phyloP scores from a whole-genome alignment of 1,140 invertebrate genomes.

The Trachelipus rathkii region DNA sequence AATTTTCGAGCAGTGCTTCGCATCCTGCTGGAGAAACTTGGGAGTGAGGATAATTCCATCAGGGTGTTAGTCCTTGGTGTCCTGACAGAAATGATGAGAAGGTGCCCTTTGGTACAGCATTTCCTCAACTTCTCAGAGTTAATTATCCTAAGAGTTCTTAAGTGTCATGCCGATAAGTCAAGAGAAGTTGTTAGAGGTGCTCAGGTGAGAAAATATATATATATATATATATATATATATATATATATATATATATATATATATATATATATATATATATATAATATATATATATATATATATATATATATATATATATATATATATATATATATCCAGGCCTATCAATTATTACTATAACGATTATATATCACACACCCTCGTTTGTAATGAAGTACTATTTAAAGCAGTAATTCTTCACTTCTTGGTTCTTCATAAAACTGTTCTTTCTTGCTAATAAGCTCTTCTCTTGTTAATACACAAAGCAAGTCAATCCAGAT shows the following conservation, averaged over 20 bases:
- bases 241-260: neutral
- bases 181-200: conserved; percentile 61
- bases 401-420: too few relatives aligned
- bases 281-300: too few relatives aligned
- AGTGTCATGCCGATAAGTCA: conserved; percentile 71
- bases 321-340: too few relatives aligned
- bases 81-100: conserved; percentile 73
- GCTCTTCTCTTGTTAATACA: too few relatives aligned
- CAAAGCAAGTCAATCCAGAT: too few relatives aligned
- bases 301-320: too few relatives aligned
- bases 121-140: conserved; percentile 84
- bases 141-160: conserved; percentile 77
- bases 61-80: conserved; percentile 69
- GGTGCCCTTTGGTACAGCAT: conserved; percentile 65
- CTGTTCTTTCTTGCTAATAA: too few relatives aligned
- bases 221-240: conserved; percentile 9
- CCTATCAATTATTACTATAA: too few relatives aligned
- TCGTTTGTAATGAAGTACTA: too few relatives aligned
- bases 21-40: conserved; percentile 68
- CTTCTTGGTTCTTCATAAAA: too few relatives aligned
- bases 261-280: too few relatives aligned
- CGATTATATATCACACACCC: too few relatives aligned
- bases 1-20: conserved; percentile 52
- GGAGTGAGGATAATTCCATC: conserved; percentile 62
- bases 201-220: conserved; percentile 23